Conservation (phyloP, 2,113 vertebrate genomes). For the human region GRCh38 chr3:150174001-150174500, state of each 20-base stretch:
- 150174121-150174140: background rate
- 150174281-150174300: too few relatives aligned
- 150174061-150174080: background rate
- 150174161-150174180: background rate
- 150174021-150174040: background rate
- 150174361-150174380: background rate
- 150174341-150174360: background rate
- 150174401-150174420: background rate
- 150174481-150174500: conserved; percentile 56
- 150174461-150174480: conserved; percentile 60
- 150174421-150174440: conserved; percentile 57
- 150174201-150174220: background rate
- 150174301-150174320: background rate
- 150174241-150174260: too few relatives aligned
- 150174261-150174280: rapidly evolving
- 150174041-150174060: background rate
- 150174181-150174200: background rate
- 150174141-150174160: background rate
- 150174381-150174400: conserved; percentile 36
- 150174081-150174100: background rate
- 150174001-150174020: background rate
- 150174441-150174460: conserved; percentile 59
- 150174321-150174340: background rate
- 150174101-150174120: background rate
- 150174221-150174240: too few relatives aligned